Base-by-base conservation (phyloP, 2,113 vertebrate genomes). In the Lanius ludovicianus region DNA sequence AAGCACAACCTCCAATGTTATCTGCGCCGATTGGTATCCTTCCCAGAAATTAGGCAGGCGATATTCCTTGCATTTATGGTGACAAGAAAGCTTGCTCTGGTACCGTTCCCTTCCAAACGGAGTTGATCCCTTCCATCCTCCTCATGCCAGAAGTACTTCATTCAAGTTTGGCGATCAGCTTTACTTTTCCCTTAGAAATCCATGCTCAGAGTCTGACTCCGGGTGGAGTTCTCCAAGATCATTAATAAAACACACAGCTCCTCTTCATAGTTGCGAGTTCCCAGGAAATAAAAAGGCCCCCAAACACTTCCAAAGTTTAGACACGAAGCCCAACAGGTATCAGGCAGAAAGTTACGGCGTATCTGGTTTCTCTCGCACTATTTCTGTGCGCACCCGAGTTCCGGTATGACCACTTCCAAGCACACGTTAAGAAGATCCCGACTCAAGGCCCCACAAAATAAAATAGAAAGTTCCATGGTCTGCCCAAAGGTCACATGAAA, bases 201-300 rank as follows among this genome's bases (percentile, higher is more conserved):
- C 92, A 62, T 2, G 46, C 82, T 89, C 93, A 64, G 64, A 92
- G 64, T 69, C 83, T 47, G 76, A 68, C 68, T 56, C 78, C 15
- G 25, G 69, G 71, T 57, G 80, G 81, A 93, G 77, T 92, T 95
- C 96, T 87, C 69, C 11, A 69, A 76, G 73, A 79, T 50, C 49
- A 88, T 79, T 75, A 97, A 62, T 59, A 89, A 87, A 95, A 96
- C 82, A 93, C 79, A 41, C 52, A 83, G 68, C 88, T 97, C 94
- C 89, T 96, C 91, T 94, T 95, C 96, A 96, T n/a, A 44, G 78
- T 83, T 96, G 89, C 77, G 86, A 89, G 95, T 91, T 96, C 93
- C 90, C 93, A 56, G 68, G 88, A 74, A 86, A 87, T 5, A 27
- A 80, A 70, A 86, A 73, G 30, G 67, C 27, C 44, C 39, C 14